These are phyloP conservation scores for Rhinophrynus dorsalis DNA, from an alignment of 2,797 vertebrate species.

Conservation along the genomic window DNA sequence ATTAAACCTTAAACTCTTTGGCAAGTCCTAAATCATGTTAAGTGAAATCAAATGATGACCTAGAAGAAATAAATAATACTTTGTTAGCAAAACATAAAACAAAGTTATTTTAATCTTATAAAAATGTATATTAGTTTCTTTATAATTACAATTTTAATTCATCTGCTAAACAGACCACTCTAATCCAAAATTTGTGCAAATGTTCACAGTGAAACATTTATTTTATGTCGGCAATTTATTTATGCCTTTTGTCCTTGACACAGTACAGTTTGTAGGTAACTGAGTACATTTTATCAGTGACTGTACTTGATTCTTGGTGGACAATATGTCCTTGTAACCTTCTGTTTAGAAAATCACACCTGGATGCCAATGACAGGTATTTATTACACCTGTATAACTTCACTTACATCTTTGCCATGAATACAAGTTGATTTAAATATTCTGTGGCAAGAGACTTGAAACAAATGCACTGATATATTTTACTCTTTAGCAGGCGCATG, in stretches of 20 bases:
- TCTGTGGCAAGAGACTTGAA: background rate
- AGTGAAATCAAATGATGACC: slow-evolving; percentile 21
- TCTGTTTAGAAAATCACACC: too few species aligned
- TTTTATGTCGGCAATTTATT: background rate
- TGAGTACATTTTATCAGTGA: too few species aligned
- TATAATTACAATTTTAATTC: background rate
- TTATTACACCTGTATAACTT: background rate
- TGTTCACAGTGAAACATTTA: background rate
- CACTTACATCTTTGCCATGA: background rate
- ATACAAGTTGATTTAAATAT: background rate
- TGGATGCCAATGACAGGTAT: background rate
- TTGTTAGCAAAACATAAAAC: background rate
- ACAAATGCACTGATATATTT: background rate
- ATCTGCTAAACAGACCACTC: background rate
- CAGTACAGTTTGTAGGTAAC: too few species aligned
- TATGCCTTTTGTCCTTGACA: background rate
- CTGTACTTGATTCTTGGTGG: too few species aligned
- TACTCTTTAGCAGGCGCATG: background rate
- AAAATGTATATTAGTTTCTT: background rate
- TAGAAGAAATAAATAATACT: slow-evolving; percentile 14
- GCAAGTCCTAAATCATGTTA: slow-evolving; percentile 10
- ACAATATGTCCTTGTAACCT: too few species aligned
- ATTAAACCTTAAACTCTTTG: slow-evolving; percentile 24
- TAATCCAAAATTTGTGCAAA: slow-evolving; percentile 9
- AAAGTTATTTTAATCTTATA: slow-evolving; percentile 15